Base-by-base conservation (phyloP, 2,888 invertebrate species). In the Conus canariensis region DNA sequence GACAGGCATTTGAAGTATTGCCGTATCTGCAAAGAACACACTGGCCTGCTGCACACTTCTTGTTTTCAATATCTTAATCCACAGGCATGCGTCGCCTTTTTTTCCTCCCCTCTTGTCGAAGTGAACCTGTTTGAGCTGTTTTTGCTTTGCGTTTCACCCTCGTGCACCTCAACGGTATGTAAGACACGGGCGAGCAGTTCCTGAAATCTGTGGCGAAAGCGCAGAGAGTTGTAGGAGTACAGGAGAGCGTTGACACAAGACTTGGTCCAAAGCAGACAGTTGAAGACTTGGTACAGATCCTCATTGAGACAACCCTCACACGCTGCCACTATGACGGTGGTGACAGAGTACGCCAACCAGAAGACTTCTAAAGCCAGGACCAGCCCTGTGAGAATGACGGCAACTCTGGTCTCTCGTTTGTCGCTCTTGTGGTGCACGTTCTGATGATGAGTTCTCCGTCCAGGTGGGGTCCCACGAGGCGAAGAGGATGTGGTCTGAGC, bases 231-330 rank as follows among this genome's bases (percentile, higher is more conserved):
- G 90, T 91, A 91, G 12, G 94, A 94, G 90, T 95, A 95, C 22
- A 95, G 91, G 85, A 94, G 93, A 3, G 95, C 94, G 88, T 95
- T 95, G n/a, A 95, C 82, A 1, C 94, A 91, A 9, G 94, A 93
- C 77, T 94, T 94, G 14, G 91, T 85, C 94, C 94, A 94, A 64
- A 93, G 88, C 58, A 94, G 85, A 94, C 94, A 94, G 82, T 91
- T 93, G 30, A 30, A 30, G 59, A 99, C 98, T 98, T 99, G 98
- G 96, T 98, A 99, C 88, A 99, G 97, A 96, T 98, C 98, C 95
- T 98, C 98, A 96, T 99, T 99, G 93, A 98, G 98, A 96, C 99
- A 99, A 0, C 98, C 98, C 0, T 91, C 91, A 88, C 93, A 94
- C 58, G 93, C 92, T 0, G 94, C 90, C 7, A 92, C 90, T 0